Conservation (phyloP, 2,113 vertebrate genomes). For the Silurus glanis region DNA sequence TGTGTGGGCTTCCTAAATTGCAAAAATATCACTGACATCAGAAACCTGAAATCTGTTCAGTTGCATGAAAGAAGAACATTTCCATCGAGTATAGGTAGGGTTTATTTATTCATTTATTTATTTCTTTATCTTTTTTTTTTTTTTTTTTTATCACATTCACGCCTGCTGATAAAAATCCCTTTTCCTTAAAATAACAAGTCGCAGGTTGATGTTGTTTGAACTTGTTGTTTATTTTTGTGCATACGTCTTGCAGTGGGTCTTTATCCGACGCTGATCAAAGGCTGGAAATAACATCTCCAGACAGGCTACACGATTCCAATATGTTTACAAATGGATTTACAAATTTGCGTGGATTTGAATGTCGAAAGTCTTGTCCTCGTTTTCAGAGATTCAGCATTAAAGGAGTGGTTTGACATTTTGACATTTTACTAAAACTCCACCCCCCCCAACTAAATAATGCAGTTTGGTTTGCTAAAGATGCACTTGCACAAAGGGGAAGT, state of each 20-base stretch:
- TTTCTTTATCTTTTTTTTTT: too few relatives aligned
- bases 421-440: not conserved
- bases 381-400: not conserved
- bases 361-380: not conserved
- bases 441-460: not conserved
- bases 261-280: not conserved
- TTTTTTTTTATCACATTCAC: not conserved
- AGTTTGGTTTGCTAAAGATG: not conserved
- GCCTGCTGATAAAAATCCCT: slow-evolving; percentile 6
- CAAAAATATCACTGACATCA: slow-evolving; percentile 6
- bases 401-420: not conserved
- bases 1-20: not conserved
- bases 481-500: too few relatives aligned
- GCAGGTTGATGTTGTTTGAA: not conserved
- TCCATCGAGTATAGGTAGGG: not conserved
- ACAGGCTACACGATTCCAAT: not conserved
- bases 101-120: too few relatives aligned
- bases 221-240: not conserved
- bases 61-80: slow-evolving; percentile 11
- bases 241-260: not conserved
- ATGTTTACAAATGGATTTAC: not conserved
- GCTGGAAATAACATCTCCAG: not conserved
- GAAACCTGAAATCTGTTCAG: not conserved
- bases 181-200: slow-evolving; percentile 9
- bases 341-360: not conserved